Base-by-base conservation (phyloP, 2,797 vertebrate species). In the Anguilla anguilla region DNA sequence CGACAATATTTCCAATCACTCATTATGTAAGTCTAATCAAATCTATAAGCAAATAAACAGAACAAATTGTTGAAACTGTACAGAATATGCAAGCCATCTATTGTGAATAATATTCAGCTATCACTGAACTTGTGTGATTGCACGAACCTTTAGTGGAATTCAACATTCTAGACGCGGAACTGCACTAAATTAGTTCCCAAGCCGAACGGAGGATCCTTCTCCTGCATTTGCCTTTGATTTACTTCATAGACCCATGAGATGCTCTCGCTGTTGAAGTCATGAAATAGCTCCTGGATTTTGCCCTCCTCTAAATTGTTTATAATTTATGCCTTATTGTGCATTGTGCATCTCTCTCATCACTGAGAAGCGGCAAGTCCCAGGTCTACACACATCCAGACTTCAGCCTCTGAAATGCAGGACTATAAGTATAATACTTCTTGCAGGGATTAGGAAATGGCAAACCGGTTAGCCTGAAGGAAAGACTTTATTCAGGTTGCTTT, bases 371-470 rank as follows among this genome's bases (percentile, higher is more conserved):
- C 0, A 28, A 28, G 39, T 67, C 43, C 39, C 46, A 11, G 39
- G 22, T 15, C 15, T 15, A 10, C 17, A 25, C 61, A 28, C 74
- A 15, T 51, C 10, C 15, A 39, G 51, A 49, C 46, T 74, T 53
- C 49, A 35, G 19, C 55, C 57, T 85, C 19, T 2, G 35, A 39
- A 72, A 69, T 53, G 25, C 46, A 17, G 39, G n/a, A 72, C 85
- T 53, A 7, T 61, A 57, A 43, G 64, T 49, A 51, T 74, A 72
- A 72, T 69, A 19, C 83, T 61, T 31, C 35, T 9, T 17, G 43
- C 59, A 28, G 15, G 39, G 85, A 86, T 51, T 51, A 51, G n/a
- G 39, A 86, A 86, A 69, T n/a, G 64, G 35, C 64, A 86, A 64
- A 85, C 59, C 10, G 46, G 59, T 51, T 6, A 49, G 46, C 35